These are phyloP conservation scores for Cotesia glomerata DNA, from an alignment of 1,140 invertebrate genomes.

Conservation along the genomic window DNA sequence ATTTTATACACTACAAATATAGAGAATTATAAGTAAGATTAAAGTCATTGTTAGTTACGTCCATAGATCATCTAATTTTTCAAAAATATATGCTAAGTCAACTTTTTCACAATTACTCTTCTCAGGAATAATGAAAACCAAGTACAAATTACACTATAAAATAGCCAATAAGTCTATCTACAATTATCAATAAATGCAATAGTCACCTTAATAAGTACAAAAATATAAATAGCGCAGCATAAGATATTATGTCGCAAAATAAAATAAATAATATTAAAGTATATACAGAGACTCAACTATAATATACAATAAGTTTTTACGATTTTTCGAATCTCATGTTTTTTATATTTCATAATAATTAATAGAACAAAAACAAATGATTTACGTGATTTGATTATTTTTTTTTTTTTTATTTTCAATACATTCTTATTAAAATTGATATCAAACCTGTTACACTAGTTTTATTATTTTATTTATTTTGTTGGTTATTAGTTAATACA, in stretches of 20 bases:
- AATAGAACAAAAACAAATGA: too few species aligned
- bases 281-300: background rate
- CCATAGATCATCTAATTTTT: background rate
- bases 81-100: background rate
- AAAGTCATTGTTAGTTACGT: background rate
- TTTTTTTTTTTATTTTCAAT: too few species aligned
- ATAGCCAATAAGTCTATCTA: conserved; percentile 55
- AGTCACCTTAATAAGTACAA: conserved; percentile 16
- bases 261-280: background rate
- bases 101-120: conserved; percentile 42
- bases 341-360: background rate
- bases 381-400: too few species aligned
- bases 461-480: too few species aligned
- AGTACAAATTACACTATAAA: conserved; percentile 63
- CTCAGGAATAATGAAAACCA: conserved; percentile 59
- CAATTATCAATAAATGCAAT: conserved; percentile 29
- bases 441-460: too few species aligned
- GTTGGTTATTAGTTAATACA: too few species aligned
- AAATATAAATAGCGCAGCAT: conserved; percentile 7
- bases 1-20: background rate
- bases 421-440: too few species aligned
- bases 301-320: background rate
- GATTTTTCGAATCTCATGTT: background rate
- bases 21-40: background rate
- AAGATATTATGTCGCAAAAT: background rate